Conservation (phyloP, 23 tunicate genomes). For the Styela clava region DNA sequence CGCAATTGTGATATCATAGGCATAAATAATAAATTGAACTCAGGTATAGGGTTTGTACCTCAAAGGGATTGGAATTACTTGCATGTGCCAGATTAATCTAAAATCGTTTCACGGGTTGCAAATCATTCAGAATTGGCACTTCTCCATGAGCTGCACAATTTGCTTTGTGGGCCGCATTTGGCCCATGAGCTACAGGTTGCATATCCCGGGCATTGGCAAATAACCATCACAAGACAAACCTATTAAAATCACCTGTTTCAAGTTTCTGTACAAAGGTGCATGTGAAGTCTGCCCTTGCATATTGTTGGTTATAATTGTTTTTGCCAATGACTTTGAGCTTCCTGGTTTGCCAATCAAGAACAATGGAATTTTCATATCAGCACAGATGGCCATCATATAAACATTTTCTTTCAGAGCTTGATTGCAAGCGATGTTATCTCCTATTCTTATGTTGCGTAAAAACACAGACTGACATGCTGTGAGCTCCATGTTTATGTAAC, state of each 20-base stretch:
- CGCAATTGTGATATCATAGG: too few relatives aligned
- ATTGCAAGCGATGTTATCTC: constrained; percentile 63
- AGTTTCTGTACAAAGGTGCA: constrained; percentile 34
- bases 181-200: too few relatives aligned
- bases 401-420: constrained; percentile 74
- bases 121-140: too few relatives aligned
- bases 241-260: constrained; percentile 33
- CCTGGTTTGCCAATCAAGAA: constrained; percentile 84
- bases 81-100: too few relatives aligned
- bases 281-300: constrained; percentile 61
- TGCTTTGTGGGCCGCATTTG: too few relatives aligned
- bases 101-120: too few relatives aligned
- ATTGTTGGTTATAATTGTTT: constrained; percentile 59
- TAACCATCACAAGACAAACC: too few relatives aligned
- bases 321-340: constrained; percentile 82
- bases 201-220: too few relatives aligned
- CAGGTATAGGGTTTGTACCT: too few relatives aligned
- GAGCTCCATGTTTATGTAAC: constrained; percentile 32
- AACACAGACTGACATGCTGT: constrained; percentile 53
- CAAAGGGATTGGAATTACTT: too few relatives aligned
- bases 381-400: constrained; percentile 72
- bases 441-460: constrained; percentile 30
- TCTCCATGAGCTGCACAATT: too few relatives aligned
- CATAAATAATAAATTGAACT: too few relatives aligned
- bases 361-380: constrained; percentile 72